Percentiles rank a stretch among this genome's conserved stretches.
Evolutionary conservation across 2,113 vertebrate genomes (phyloP).

Genomic region (Rutilus rutilus): DNA sequence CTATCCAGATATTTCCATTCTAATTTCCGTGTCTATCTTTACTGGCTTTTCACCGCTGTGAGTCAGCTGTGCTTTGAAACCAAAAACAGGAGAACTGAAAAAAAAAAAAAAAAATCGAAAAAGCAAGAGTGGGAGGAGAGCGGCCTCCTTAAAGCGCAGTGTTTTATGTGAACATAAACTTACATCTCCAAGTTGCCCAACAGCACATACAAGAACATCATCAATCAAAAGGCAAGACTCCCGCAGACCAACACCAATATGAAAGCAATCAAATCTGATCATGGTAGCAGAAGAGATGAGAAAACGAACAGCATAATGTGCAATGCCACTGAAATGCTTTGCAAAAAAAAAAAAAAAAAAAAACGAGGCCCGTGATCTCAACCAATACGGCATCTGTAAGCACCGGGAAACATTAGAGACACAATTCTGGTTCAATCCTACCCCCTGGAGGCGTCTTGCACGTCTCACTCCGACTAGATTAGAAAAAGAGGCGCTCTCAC

Average conservation of each 20-base stretch:
- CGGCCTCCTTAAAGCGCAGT: not conserved
- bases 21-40: conserved; percentile 46
- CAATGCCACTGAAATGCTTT: conserved; percentile 5
- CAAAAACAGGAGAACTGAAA: conserved; percentile 33
- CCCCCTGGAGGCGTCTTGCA: conserved; percentile 30
- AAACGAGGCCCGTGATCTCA: not conserved
- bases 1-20: conserved; percentile 53
- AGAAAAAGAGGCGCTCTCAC: conserved; percentile 31
- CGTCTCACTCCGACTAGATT: conserved; percentile 24
- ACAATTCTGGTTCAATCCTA: conserved; percentile 16
- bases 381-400: conserved; percentile 25
- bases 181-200: conserved; percentile 17
- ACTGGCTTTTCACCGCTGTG: conserved; percentile 14
- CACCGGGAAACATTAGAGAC: conserved; percentile 15
- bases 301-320: conserved; percentile 22
- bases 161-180: conserved; percentile 30
- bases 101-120: not conserved
- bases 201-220: conserved; percentile 31
- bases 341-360: not conserved
- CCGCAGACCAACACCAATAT: conserved; percentile 22
- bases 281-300: conserved; percentile 25
- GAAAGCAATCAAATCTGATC: conserved; percentile 17
- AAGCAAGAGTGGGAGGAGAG: conserved; percentile 16
- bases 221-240: conserved; percentile 41
- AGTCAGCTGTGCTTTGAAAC: conserved; percentile 44